These are phyloP conservation scores for Sesamia inferens DNA, from an alignment of 2,888 invertebrate genomes.

Conservation along the genomic window DNA sequence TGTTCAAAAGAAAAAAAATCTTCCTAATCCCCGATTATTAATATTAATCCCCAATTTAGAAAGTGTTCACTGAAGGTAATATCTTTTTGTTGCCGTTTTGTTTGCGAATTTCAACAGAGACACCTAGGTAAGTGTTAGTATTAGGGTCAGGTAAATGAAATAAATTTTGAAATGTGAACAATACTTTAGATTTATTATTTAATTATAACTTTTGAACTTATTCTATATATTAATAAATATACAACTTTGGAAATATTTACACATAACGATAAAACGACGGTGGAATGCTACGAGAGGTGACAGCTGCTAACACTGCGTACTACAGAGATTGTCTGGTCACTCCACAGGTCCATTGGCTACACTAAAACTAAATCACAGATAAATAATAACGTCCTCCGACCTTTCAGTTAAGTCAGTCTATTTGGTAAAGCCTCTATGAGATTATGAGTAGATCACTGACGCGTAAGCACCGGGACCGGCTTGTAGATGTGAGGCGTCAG, in stretches of 20 bases:
- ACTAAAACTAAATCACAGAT: conserved; percentile 88
- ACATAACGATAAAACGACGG: conserved; percentile 74
- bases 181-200: conserved; percentile 77
- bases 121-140: conserved; percentile 24
- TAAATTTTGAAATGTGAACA: conserved; percentile 73
- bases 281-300: conserved; percentile 76
- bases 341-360: conserved; percentile 77
- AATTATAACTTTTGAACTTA: conserved; percentile 70
- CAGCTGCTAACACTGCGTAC: conserved; percentile 73
- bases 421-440: conserved; percentile 68
- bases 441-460: conserved; percentile 80
- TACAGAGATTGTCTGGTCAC: conserved; percentile 72
- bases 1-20: conserved; percentile 22
- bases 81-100: conserved; percentile 17
- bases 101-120: conserved; percentile 8
- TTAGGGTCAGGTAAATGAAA: conserved; percentile 71
- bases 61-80: conserved; percentile 1
- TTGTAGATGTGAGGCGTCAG: conserved; percentile 88
- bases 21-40: conserved; percentile 36
- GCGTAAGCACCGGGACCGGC: conserved; percentile 90
- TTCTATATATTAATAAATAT: conserved; percentile 81
- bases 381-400: conserved; percentile 72
- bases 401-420: conserved; percentile 52
- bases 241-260: conserved; percentile 86
- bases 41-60: conserved; percentile 30